Evolutionary conservation across 2,888 invertebrate species (phyloP), one percentile per base, ranked within the genome.

Genomic region (Dinocampus coccinellae): DNA sequence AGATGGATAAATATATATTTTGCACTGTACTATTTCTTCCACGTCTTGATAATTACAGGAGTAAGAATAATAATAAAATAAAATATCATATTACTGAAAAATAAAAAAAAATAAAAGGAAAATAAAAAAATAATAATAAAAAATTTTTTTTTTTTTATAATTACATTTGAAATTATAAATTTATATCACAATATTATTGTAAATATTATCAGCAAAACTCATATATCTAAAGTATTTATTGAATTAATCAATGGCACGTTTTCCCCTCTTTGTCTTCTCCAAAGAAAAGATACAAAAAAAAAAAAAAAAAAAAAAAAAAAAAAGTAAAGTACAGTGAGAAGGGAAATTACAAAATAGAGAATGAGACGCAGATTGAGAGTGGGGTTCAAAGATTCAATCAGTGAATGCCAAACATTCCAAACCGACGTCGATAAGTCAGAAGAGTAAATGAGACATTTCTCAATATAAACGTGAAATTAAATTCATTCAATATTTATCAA

Each of bases 131-230:
- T n/a, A n/a, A n/a, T n/a, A n/a, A n/a, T n/a, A n/a, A n/a, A n/a
- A n/a, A n/a, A n/a, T n/a, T n/a, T n/a, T n/a, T n/a, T n/a, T n/a
- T n/a, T n/a, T n/a, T n/a, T n/a, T n/a, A n/a, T n/a, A n/a, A n/a
- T n/a, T n/a, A n/a, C n/a, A n/a, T n/a, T n/a, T n/a, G n/a, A n/a
- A n/a, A n/a, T n/a, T n/a, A n/a, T n/a, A n/a, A n/a, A n/a, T n/a
- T n/a, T n/a, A n/a, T n/a, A n/a, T n/a, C n/a, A n/a, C n/a, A n/a
- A n/a, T n/a, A n/a, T n/a, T n/a, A n/a, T n/a, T n/a, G n/a, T n/a
- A n/a, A 85, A 85, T 85, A 86, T 86, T 81, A 85, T 82, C 82
- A 79, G 81, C 81, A 84, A n/a, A n/a, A n/a, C n/a, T n/a, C n/a
- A n/a, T n/a, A n/a, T n/a, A 76, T 34, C 34, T n/a, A n/a, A 76